Evolutionary conservation across 92 coral and sea anemone genomes (phyloP).

Genomic region (Bergia sp.): DNA sequence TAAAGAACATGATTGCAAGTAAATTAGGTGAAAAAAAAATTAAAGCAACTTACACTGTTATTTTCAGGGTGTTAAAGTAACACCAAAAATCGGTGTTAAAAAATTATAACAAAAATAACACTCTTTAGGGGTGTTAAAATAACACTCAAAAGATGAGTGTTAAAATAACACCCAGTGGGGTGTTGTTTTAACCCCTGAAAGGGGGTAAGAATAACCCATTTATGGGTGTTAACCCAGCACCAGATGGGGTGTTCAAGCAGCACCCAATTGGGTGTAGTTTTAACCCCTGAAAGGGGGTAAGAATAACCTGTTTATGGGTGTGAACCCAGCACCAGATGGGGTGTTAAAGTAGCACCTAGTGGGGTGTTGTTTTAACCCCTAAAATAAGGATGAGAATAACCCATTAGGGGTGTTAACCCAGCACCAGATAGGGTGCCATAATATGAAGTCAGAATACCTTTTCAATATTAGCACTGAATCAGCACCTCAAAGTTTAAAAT

Average conservation of each 20-base stretch:
- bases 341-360: conserved; percentile 4
- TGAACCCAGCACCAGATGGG: conserved; percentile 1
- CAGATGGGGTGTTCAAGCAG: not conserved
- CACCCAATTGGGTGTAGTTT: conserved; percentile 24
- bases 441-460: conserved; percentile 20
- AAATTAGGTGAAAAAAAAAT: too few relatives aligned
- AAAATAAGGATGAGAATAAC: conserved; percentile 10
- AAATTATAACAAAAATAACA: conserved; percentile 13
- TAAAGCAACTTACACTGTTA: too few relatives aligned
- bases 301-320: conserved; percentile 18
- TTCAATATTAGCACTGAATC: conserved; percentile 24
- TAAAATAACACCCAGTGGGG: conserved; percentile 22
- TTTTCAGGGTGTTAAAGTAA: conserved; percentile 13
- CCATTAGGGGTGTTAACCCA: conserved; percentile 11
- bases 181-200: conserved; percentile 26
- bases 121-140: not conserved
- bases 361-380: conserved; percentile 32
- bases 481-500: conserved; percentile 64
- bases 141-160: conserved; percentile 12
- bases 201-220: conserved; percentile 9
- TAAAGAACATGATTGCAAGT: not conserved
- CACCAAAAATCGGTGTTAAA: conserved; percentile 6
- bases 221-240: conserved; percentile 19
- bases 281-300: conserved; percentile 17
- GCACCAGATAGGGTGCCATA: not conserved